Percentiles rank a stretch among this genome's conserved stretches.
Evolutionary conservation across 2,888 invertebrate genomes (phyloP).

Genomic region (Coelogynopora nodosa): DNA sequence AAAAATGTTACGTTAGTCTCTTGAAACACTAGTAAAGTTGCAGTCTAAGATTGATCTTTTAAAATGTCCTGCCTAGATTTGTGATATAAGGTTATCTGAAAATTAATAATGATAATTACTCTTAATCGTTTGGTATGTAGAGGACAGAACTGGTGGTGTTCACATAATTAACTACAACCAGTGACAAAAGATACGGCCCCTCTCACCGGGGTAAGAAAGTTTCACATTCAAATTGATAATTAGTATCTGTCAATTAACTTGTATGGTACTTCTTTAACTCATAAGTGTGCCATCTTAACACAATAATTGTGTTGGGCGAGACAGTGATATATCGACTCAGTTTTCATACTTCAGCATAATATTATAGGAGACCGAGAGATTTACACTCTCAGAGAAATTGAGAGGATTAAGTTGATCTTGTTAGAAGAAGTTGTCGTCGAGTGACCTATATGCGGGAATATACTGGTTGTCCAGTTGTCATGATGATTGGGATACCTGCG

Average conservation of each 20-base stretch:
- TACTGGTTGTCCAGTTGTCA: too few relatives aligned
- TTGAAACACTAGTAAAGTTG: too few relatives aligned
- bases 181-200: not conserved
- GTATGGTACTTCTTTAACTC: not conserved
- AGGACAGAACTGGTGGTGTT: not conserved
- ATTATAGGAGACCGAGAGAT: not conserved
- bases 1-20: too few relatives aligned
- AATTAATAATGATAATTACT: too few relatives aligned
- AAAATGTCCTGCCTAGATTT: too few relatives aligned
- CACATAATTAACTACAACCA: not conserved
- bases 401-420: too few relatives aligned
- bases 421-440: too few relatives aligned
- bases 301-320: not conserved
- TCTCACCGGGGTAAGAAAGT: not conserved
- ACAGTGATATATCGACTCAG: not conserved
- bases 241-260: constrained; percentile 24
- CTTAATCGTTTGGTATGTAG: not conserved
- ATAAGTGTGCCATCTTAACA: not conserved
- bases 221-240: constrained; percentile 6
- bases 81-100: too few relatives aligned
- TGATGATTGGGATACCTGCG: not conserved
- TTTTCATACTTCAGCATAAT: not conserved
- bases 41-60: too few relatives aligned
- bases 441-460: too few relatives aligned
- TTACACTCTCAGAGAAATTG: too few relatives aligned